Evolutionary conservation across 2,888 invertebrate species (phyloP), one percentile per base, ranked within the genome.

Genomic region (Lottia gigantea): DNA sequence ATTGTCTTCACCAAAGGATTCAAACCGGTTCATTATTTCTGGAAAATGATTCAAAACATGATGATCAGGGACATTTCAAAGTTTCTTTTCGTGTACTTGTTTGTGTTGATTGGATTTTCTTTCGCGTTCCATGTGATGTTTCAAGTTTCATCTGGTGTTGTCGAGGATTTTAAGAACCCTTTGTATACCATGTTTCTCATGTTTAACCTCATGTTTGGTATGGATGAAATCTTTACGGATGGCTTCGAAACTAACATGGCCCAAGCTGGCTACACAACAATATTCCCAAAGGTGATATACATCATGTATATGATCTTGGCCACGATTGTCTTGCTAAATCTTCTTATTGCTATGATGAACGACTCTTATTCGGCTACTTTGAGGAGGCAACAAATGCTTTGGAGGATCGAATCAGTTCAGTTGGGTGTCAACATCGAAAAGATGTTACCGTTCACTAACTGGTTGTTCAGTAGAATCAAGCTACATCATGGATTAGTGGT

Each of bases 131-230:
- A 86, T 68, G 78, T 80, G 1, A 62, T 85, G 25, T 84, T 87
- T 68, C 85, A 85, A 70, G 76, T 81, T 26, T 78, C 81, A 0
- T 46, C 72, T 0, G 73, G 47, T 19, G 70, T 83, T 26, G 73
- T 76, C 0, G 69, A 74, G n/a, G 74, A 73, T 12, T 85, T 82
- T 70, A 69, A 77, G 0, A 77, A 74, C 15, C 77, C 82, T 0
- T 76, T 78, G 15, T 77, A 83, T 70, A 84, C 87, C 0, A 71
- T 86, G 12, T 88, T 86, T 72, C 72, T 82, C 23, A 77, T 82
- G 7, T 87, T 87, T 71, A 86, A 87, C 73, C 74, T 86, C 71
- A 85, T 87, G 86, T 76, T 88, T 1, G 88, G 88, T 2, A 86
- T 85, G 82, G 84, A 74, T 0, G 82, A 84, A 64, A 67, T 84